Conservation (phyloP, 2,888 invertebrate genomes). For the Patella caerulea region DNA sequence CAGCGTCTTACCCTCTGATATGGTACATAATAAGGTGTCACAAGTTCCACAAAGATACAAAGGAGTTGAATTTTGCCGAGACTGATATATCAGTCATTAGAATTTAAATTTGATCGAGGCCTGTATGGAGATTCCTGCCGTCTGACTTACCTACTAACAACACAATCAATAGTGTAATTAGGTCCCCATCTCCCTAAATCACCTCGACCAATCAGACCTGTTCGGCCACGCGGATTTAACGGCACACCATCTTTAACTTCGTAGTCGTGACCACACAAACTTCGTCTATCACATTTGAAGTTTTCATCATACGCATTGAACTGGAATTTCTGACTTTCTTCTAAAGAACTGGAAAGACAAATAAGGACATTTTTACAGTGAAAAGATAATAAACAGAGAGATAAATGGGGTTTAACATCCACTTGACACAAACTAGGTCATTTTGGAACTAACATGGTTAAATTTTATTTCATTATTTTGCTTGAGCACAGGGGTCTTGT, state of each 20-base stretch:
- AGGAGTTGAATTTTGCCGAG: too few species aligned
- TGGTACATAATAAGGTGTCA: background rate
- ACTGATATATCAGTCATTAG: too few species aligned
- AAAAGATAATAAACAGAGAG: too few species aligned
- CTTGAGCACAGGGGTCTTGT: background rate
- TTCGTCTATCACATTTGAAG: constrained; percentile 80
- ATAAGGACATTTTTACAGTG: background rate
- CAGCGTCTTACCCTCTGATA: too few species aligned
- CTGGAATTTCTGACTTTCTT: constrained; percentile 29
- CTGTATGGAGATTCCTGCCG: too few species aligned
- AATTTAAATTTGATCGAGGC: too few species aligned
- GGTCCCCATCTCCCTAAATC: constrained; percentile 66
- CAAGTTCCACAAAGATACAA: too few species aligned
- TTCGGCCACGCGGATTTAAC: constrained; percentile 64
- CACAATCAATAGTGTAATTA: constrained; percentile 61
- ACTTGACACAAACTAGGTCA: too few species aligned
- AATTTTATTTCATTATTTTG: too few species aligned
- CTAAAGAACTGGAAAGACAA: constrained; percentile 25
- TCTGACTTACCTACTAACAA: constrained; percentile 57
- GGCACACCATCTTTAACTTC: constrained; percentile 62
- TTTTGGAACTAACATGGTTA: too few species aligned
- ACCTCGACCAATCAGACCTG: constrained; percentile 63
- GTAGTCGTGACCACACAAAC: constrained; percentile 79
- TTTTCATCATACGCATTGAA: constrained; percentile 53
- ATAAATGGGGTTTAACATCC: too few species aligned